phyloP scores from a whole-genome alignment of 2,797 vertebrate species.

The Pseudochaenichthys georgianus region DNA sequence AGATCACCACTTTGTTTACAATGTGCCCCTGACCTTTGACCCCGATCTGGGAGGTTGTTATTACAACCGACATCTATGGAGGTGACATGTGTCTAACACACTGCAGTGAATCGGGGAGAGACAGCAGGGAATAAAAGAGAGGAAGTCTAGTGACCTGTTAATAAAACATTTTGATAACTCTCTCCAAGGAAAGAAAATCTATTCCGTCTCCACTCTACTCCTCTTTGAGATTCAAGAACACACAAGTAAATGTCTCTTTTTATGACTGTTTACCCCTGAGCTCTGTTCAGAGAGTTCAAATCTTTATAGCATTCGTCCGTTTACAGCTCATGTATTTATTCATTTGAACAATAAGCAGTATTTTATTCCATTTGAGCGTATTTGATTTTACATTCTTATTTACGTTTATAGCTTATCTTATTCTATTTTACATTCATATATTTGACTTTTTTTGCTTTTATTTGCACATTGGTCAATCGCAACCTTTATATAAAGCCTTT shows the following conservation, averaged over 20 bases:
- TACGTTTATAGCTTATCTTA: too few species aligned
- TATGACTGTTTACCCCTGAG: neutral
- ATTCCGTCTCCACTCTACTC: neutral
- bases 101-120: constrained; percentile 7
- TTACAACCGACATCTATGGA: constrained; percentile 54
- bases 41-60: constrained; percentile 67
- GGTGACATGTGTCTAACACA: constrained; percentile 45
- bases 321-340: too few species aligned
- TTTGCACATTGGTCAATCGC: too few species aligned
- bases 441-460: too few species aligned
- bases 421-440: too few species aligned
- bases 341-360: too few species aligned
- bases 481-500: too few species aligned
- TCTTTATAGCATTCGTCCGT: too few species aligned
- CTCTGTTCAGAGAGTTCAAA: too few species aligned
- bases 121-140: neutral
- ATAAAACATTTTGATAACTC: constrained; percentile 10
- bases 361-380: too few species aligned
- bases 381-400: too few species aligned
- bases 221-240: constrained; percentile 6
- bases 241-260: constrained; percentile 23
- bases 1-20: constrained; percentile 71
- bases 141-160: neutral
- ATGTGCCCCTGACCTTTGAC: constrained; percentile 68
- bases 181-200: constrained; percentile 12